Conservation (phyloP, 2,113 vertebrate genomes). For the Bothrops jararaca region DNA sequence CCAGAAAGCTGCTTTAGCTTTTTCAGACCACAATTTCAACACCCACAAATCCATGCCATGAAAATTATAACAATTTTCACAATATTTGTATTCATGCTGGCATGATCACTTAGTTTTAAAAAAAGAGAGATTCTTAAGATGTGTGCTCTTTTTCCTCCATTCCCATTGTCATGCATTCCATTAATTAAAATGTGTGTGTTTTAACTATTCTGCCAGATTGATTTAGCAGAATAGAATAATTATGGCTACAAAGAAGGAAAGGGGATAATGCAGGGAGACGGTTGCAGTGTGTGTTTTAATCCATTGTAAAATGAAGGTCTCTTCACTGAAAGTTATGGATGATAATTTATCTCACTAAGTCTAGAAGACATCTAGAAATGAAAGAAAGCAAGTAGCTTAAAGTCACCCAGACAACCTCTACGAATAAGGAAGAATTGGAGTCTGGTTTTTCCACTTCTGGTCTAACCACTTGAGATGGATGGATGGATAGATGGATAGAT, state of each 20-base stretch:
- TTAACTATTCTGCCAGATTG: background rate
- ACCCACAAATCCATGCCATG: background rate
- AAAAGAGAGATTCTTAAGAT: background rate
- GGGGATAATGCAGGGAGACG: background rate
- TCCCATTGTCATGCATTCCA: background rate
- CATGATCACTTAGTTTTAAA: background rate
- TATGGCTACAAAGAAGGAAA: background rate
- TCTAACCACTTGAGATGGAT: background rate
- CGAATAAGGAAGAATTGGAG: background rate
- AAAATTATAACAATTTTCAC: background rate
- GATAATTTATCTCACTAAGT: background rate
- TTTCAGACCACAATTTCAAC: background rate
- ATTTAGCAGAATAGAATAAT: slow-evolving; percentile 13
- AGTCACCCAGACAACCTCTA: background rate
- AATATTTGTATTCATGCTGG: background rate
- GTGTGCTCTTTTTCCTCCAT: background rate
- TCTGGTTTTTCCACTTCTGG: background rate
- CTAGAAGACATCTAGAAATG: background rate
- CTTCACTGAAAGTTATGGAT: background rate
- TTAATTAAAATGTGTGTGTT: slow-evolving; percentile 9
- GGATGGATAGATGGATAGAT: background rate
- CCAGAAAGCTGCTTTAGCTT: background rate
- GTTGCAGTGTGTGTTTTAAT: background rate
- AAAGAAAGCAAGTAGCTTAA: background rate
- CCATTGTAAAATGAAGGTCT: background rate